Base-by-base conservation (phyloP, 92 coral and sea anemone genomes). In the Epizoanthus rinbou region DNA sequence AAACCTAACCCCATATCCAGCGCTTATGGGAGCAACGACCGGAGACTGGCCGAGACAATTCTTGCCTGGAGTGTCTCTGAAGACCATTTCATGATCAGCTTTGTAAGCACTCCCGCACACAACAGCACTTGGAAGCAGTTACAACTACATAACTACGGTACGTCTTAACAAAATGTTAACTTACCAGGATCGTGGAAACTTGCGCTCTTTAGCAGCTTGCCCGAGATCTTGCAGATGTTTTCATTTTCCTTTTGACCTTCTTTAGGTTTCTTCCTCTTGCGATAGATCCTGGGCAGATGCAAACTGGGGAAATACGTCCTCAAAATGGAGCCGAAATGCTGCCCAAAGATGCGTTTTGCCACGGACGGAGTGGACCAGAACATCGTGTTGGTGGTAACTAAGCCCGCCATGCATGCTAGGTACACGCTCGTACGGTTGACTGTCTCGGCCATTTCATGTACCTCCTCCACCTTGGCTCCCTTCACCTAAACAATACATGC, bases 151-250 rank as follows among this genome's bases (percentile, higher is more conserved):
- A 57, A 8, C 75, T 10, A 33, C 63, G 35, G 6, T 13, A 64
- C 15, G 24, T n/a, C n/a, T n/a, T n/a, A n/a, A n/a, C n/a, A n/a
- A 16, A 18, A 52, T 73, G 8, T 16, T 41, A 50, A 59, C 91
- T 74, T 41, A 97, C 99, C 98, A 25, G 98, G 99, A 73, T 97
- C 95, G 39, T 94, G 93, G 50, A 81, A 88, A 45, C 97, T 91
- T 13, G 89, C 93, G 62, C 89, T 90, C 68, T 85, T 86, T 87
- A 93, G 65, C 76, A 93, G 50, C 22, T 92, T 82, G 35, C 93
- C 98, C 5, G 98, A 85, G 35, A 81, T 87, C 71, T 84, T 84
- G 24, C 91, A 86, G 14, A 81, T 82, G 43, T 79, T 86, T 3
- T 70, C 89, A 57, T 91, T 90, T 52, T 82, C 90, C 18, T 89